Percentiles rank a stretch among this genome's conserved stretches.
Conservation (phyloP, 2,888 invertebrate species). For the Deroplatys truncata region DNA sequence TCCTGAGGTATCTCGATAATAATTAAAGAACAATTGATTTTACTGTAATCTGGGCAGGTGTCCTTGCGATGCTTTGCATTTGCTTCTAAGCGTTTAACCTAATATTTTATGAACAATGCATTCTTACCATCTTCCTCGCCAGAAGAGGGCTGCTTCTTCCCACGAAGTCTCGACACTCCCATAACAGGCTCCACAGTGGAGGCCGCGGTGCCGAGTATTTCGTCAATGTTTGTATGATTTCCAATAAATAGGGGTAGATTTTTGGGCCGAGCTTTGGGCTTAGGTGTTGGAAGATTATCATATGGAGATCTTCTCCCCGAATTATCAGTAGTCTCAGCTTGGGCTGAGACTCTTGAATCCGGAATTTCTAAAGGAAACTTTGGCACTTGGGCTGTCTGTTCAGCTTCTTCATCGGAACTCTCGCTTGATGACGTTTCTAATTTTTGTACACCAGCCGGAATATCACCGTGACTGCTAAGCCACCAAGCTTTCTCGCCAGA, state of each 20-base stretch:
- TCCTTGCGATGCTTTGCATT: too few relatives aligned
- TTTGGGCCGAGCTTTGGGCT: slow-evolving; percentile 39
- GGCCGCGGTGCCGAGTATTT: slow-evolving; percentile 64
- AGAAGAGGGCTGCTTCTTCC: not conserved
- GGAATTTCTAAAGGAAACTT: slow-evolving; percentile 42
- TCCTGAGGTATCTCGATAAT: too few relatives aligned
- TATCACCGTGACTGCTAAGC: slow-evolving; percentile 36
- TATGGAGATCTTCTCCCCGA: slow-evolving; percentile 62
- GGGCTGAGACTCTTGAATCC: not conserved
- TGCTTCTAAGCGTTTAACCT: too few relatives aligned
- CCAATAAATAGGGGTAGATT: slow-evolving; percentile 68
- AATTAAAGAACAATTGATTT: too few relatives aligned
- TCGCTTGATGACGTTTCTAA: not conserved
- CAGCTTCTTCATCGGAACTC: not conserved
- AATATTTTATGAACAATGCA: too few relatives aligned
- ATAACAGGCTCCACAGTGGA: slow-evolving; percentile 33
- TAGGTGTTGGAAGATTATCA: slow-evolving; percentile 56
- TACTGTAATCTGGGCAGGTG: too few relatives aligned
- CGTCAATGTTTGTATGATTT: slow-evolving; percentile 82
- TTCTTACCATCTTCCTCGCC: slow-evolving; percentile 42
- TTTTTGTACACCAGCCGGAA: slow-evolving; percentile 33
- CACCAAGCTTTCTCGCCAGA: slow-evolving; percentile 38
- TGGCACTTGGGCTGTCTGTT: slow-evolving; percentile 19
- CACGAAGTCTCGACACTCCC: slow-evolving; percentile 15
- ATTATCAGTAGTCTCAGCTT: slow-evolving; percentile 40